Base-by-base conservation (phyloP, 2,113 vertebrate genomes). In the Poecile atricapillus region DNA sequence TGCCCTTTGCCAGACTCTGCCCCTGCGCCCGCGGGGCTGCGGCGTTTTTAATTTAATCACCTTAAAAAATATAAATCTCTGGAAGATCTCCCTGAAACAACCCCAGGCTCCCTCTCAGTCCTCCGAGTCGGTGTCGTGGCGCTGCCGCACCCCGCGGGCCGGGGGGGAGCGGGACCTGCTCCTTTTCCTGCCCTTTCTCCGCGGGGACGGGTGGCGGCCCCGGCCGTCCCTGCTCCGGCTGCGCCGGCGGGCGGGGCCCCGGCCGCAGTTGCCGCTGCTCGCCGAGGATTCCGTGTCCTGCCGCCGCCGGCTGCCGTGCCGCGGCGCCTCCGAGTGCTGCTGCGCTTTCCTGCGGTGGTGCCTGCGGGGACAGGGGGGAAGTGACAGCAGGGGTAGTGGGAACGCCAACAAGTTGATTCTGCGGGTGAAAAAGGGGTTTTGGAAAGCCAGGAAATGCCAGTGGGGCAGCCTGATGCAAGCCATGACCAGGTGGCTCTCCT, bases 121-220 rank as follows among this genome's bases (percentile, higher is more conserved):
- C 43, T 92, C 94, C 0, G 80, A 97, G 94, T 98, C 97, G 4
- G 97, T 98, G 97, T 98, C 97, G 15, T 98, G 98, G 87, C 98
- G 97, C 81, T 94, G 98, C 96, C 95, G 97, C 96, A 80, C 67
- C n/a, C 97, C 89, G 31, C 91, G 96, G 96, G 96, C 77, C 3
- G 95, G 80, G 8, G 96, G 96, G 49, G 96, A 97, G 7, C 73
- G 97, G 69, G 96, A 97, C 11, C 73, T 8, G 76, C 93, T 97
- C 89, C 88, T 93, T 41, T 81, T 97, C n/a, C 46, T 90, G 31
- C 39, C 59, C 65, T 5, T 86, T 22, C 4, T 41, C 13, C 43
- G 37, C 6, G 97, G 97, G 89, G 97, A 91, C 1, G 95, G 94
- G 83, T 95, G 97, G 74, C 76, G 94, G 62, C 87, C 86, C 12